phyloP scores from a whole-genome alignment of 2,113 vertebrate genomes.

The Abramis brama region DNA sequence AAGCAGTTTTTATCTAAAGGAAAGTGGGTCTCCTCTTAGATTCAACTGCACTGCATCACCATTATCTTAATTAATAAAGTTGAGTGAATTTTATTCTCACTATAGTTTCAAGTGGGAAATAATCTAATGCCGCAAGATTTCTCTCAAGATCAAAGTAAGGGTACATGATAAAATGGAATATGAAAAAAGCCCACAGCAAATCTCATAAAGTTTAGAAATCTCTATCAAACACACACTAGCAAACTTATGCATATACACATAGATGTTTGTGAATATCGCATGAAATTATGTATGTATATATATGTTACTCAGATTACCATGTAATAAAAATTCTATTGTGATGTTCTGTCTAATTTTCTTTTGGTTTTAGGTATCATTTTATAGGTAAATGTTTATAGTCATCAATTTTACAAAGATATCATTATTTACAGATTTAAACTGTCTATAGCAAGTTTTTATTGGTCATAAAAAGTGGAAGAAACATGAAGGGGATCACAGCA shows the following conservation, averaged over 20 bases:
- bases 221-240: neutral
- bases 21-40: conserved; percentile 32
- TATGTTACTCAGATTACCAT: neutral
- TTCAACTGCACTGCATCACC: conserved; percentile 22
- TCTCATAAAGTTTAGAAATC: neutral
- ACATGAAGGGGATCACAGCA: neutral
- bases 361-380: neutral
- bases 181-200: conserved; percentile 8
- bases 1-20: neutral
- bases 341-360: neutral
- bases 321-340: neutral
- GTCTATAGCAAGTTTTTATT: neutral
- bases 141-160: neutral
- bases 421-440: neutral
- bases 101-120: conserved; percentile 23
- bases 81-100: conserved; percentile 44
- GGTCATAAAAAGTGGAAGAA: neutral
- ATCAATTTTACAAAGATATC: neutral
- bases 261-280: neutral
- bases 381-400: neutral
- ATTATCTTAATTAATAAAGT: conserved; percentile 49
- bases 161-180: neutral
- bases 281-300: neutral
- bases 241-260: neutral
- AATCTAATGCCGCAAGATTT: neutral